Conservation (phyloP, 2,797 vertebrate genomes). For the Clarias platycephalus region DNA sequence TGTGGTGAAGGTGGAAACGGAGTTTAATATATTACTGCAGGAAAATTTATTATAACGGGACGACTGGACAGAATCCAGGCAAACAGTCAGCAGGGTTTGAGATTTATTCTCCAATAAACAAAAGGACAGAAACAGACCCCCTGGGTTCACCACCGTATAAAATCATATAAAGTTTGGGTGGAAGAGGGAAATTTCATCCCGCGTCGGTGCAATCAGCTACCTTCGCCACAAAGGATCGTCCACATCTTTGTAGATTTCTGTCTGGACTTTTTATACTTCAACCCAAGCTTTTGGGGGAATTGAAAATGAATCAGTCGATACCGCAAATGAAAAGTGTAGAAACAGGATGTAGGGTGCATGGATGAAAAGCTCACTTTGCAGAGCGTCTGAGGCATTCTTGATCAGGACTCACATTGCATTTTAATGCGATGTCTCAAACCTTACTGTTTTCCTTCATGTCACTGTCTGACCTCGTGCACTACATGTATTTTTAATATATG, state of each 20-base stretch:
- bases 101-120: conserved; percentile 34
- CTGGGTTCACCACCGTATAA: conserved; percentile 6
- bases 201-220: background rate
- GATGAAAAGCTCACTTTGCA: background rate
- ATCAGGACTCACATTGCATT: background rate
- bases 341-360: background rate
- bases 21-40: conserved; percentile 34
- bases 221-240: background rate
- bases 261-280: background rate
- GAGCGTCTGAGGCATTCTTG: background rate
- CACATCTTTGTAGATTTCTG: conserved; percentile 14
- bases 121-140: conserved; percentile 13
- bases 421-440: background rate
- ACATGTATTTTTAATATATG: background rate
- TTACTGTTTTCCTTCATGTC: background rate
- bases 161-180: conserved; percentile 1
- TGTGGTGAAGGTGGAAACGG: conserved; percentile 24
- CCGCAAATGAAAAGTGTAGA: background rate
- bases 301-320: background rate
- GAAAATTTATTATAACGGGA: conserved; percentile 20
- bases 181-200: conserved; percentile 23
- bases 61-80: conserved; percentile 15
- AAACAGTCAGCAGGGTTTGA: conserved; percentile 5
- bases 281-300: background rate
- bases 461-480: background rate